Evolutionary conservation across 2,888 invertebrate species (phyloP).

Genomic region (Rotaria magnacalcarata): DNA sequence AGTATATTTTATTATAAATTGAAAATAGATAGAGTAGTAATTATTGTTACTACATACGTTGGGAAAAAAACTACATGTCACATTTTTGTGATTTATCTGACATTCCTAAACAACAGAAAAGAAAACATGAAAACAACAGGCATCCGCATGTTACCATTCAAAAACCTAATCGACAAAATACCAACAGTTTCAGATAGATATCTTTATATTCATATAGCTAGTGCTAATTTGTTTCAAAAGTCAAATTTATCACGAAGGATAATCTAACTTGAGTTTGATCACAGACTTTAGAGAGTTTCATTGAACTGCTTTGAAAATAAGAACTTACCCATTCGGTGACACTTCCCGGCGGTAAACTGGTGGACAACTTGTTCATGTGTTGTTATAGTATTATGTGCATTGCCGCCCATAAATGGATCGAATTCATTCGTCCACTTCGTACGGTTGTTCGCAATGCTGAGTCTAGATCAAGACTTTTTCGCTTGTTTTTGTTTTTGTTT

Average conservation of each 20-base stretch:
- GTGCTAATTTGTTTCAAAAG: background rate
- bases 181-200: background rate
- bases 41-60: too few relatives aligned
- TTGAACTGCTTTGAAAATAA: too few relatives aligned
- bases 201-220: background rate
- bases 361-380: background rate
- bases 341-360: background rate
- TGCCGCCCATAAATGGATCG: background rate
- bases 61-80: background rate
- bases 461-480: background rate
- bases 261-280: too few relatives aligned
- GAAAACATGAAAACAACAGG: conserved; percentile 11
- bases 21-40: too few relatives aligned
- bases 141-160: background rate
- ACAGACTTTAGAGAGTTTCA: too few relatives aligned
- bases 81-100: background rate
- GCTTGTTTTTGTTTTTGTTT: background rate
- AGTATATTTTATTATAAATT: too few relatives aligned
- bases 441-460: too few relatives aligned
- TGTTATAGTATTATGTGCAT: background rate
- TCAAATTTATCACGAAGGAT: background rate
- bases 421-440: background rate
- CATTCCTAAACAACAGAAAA: background rate
- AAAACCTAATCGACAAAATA: background rate
- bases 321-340: background rate